A percentile compares a stretch with the other conserved stretches of the same genome.
Evolutionary conservation across 2,888 invertebrate genomes (phyloP).

Genomic region (Watsonalla cultraria): DNA sequence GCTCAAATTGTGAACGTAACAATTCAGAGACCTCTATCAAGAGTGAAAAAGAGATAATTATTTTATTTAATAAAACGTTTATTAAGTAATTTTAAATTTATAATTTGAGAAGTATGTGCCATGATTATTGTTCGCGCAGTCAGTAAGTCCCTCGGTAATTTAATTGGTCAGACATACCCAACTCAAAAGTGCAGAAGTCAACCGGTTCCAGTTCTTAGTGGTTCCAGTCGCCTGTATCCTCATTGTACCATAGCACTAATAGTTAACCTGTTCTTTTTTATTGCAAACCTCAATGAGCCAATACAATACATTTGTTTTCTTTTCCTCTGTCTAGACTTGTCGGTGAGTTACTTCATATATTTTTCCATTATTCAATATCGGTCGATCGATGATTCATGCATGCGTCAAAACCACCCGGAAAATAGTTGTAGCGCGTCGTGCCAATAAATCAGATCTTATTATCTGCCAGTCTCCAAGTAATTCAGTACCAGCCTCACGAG

Average conservation of each 20-base stretch:
- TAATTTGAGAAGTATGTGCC: no score
- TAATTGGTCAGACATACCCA: no score
- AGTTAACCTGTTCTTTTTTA: not conserved
- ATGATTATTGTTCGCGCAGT: no score
- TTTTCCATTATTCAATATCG: slow-evolving; percentile 3
- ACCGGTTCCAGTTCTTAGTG: no score
- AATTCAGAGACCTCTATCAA: no score
- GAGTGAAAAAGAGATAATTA: no score
- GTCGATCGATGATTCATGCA: slow-evolving; percentile 10
- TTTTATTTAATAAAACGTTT: no score
- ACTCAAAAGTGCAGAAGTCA: no score
- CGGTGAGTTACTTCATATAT: not conserved
- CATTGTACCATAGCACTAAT: not conserved
- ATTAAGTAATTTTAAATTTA: no score
- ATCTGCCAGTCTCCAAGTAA: slow-evolving; percentile 18
- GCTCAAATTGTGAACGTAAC: no score
- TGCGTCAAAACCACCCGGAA: slow-evolving; percentile 33
- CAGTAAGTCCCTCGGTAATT: no score
- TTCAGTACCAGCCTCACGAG: slow-evolving; percentile 15
- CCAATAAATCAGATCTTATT: slow-evolving; percentile 43
- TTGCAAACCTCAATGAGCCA: not conserved
- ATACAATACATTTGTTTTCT: not conserved
- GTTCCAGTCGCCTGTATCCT: no score
- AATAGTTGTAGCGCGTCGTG: slow-evolving; percentile 16
- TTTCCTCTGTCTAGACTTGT: not conserved